Evolutionary conservation across 1,140 invertebrate genomes (phyloP).

Genomic region (Eumaeus atala): DNA sequence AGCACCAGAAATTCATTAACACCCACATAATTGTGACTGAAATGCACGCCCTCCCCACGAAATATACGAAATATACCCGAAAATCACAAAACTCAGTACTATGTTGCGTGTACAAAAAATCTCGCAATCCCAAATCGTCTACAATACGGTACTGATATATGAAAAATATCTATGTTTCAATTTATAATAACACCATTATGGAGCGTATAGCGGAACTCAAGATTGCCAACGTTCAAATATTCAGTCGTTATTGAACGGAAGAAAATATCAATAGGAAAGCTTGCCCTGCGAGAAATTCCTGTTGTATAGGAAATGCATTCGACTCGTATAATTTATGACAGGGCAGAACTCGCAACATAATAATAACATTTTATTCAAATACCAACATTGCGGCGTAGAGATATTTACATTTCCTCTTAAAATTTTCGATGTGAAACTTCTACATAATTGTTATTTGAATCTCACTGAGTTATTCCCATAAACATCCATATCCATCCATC

Average conservation of each 20-base stretch:
- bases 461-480: neutral
- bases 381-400: neutral
- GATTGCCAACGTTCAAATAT: constrained; percentile 15
- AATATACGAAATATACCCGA: no score
- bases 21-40: no score
- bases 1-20: no score
- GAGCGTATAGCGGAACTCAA: constrained; percentile 9
- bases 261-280: constrained; percentile 20
- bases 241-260: constrained; percentile 15
- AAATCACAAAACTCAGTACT: no score
- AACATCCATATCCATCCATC: no score
- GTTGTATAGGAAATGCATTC: constrained; percentile 11
- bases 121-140: no score
- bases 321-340: constrained; percentile 9
- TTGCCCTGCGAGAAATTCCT: constrained; percentile 20
- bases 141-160: no score
- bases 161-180: neutral
- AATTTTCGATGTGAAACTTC: no score
- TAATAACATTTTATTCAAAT: constrained; percentile 7
- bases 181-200: constrained; percentile 1
- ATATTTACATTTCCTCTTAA: neutral
- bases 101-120: no score
- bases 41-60: no score
- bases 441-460: no score
- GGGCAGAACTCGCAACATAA: neutral